Conservation (phyloP, 2,888 invertebrate genomes). For the Galerucella calmariensis region DNA sequence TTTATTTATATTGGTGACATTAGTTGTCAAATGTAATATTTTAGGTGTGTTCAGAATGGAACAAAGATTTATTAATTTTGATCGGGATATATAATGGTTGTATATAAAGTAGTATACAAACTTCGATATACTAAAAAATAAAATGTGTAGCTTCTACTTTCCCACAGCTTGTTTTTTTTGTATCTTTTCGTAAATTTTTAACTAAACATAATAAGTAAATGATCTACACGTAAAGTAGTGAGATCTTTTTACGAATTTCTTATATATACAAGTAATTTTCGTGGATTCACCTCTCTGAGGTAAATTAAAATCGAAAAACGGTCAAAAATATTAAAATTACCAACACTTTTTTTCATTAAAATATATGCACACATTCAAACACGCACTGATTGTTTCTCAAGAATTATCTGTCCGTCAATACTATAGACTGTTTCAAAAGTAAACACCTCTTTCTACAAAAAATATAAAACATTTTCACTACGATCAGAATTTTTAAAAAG, state of each 20-base stretch:
- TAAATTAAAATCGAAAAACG: not conserved
- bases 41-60: too few species aligned
- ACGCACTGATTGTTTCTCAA: not conserved
- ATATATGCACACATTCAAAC: conserved; percentile 3
- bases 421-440: not conserved
- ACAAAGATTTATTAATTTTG: too few species aligned
- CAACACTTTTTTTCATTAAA: not conserved
- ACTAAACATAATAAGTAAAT: too few species aligned
- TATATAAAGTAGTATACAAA: too few species aligned
- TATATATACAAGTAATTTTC: not conserved
- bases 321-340: not conserved
- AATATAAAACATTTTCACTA: too few species aligned
- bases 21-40: too few species aligned
- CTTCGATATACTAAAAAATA: too few species aligned
- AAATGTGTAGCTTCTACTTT: not conserved
- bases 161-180: too few species aligned
- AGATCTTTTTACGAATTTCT: not conserved
- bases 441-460: not conserved
- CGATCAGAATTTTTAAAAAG: too few species aligned
- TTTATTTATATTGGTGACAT: too few species aligned
- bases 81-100: too few species aligned
- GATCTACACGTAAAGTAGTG: not conserved
- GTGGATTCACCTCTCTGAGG: not conserved
- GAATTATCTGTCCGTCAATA: not conserved
- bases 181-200: too few species aligned